Evolutionary conservation across 2,797 vertebrate species (phyloP).

Genomic region (Holocentrus rufus): DNA sequence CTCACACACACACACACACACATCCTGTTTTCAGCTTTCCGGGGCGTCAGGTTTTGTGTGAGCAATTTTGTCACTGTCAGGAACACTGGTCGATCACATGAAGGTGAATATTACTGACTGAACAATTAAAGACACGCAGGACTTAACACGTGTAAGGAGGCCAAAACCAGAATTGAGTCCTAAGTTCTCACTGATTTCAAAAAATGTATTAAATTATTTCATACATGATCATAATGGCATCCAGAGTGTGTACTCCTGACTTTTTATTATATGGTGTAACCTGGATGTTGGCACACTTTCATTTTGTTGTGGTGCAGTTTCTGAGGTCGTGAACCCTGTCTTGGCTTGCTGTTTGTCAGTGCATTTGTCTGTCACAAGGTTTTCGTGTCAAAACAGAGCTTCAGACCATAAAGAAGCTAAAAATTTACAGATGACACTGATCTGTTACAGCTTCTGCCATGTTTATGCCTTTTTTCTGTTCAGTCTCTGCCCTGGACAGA

Average conservation of each 20-base stretch:
- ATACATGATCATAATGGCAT: not conserved
- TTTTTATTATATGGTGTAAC: not conserved
- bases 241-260: not conserved
- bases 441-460: slow-evolving; percentile 6
- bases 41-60: not conserved
- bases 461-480: not conserved
- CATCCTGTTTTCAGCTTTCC: slow-evolving; percentile 50
- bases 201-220: not conserved
- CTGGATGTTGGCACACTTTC: not conserved
- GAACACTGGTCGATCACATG: not conserved
- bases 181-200: not conserved
- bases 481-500: not conserved
- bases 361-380: slow-evolving; percentile 48
- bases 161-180: not conserved
- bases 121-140: not conserved
- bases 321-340: not conserved
- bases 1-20: slow-evolving; percentile 28
- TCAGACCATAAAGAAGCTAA: slow-evolving; percentile 45
- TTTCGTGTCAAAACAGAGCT: slow-evolving; percentile 16
- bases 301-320: not conserved
- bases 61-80: slow-evolving; percentile 8
- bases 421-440: slow-evolving; percentile 42
- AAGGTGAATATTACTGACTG: not conserved
- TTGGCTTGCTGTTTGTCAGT: not conserved
- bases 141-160: not conserved